phyloP scores from a whole-genome alignment of 2,113 vertebrate genomes.

The Pongo pygmaeus region DNA sequence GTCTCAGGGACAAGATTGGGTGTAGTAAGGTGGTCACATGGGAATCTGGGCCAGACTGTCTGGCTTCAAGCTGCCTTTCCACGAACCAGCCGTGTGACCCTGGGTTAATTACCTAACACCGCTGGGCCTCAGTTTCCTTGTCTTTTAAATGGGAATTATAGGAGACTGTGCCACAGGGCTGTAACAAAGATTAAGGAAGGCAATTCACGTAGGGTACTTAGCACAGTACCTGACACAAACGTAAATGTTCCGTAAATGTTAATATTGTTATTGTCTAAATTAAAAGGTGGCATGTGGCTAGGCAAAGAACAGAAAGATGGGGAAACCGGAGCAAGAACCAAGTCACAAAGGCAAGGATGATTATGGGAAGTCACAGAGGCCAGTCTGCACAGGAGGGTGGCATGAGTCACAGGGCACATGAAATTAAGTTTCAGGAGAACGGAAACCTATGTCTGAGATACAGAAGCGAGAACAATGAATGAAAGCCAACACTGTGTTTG shows the following conservation, averaged over 20 bases:
- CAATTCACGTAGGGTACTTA: neutral
- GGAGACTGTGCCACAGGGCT: fast-evolving
- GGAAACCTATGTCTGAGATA: fast-evolving
- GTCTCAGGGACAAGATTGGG: neutral
- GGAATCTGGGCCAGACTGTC: neutral
- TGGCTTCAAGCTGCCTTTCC: neutral
- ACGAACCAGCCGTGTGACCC: neutral
- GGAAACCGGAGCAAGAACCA: neutral
- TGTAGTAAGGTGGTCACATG: neutral
- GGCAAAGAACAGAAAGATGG: neutral
- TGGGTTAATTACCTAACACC: neutral
- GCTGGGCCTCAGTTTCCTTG: neutral
- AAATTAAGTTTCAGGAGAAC: neutral
- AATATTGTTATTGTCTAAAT: fast-evolving
- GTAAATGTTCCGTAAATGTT: fast-evolving
- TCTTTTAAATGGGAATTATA: neutral
- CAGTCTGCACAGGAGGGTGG: fast-evolving
- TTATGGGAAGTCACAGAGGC: neutral
- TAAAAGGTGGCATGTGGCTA: neutral
- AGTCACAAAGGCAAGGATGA: neutral
- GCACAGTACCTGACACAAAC: neutral
- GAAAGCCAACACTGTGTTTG: fast-evolving
- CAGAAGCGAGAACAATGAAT: fast-evolving
- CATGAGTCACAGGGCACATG: fast-evolving
- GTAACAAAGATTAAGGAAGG: neutral